phyloP scores from a whole-genome alignment of 2,113 vertebrate species.

The Procavia capensis region DNA sequence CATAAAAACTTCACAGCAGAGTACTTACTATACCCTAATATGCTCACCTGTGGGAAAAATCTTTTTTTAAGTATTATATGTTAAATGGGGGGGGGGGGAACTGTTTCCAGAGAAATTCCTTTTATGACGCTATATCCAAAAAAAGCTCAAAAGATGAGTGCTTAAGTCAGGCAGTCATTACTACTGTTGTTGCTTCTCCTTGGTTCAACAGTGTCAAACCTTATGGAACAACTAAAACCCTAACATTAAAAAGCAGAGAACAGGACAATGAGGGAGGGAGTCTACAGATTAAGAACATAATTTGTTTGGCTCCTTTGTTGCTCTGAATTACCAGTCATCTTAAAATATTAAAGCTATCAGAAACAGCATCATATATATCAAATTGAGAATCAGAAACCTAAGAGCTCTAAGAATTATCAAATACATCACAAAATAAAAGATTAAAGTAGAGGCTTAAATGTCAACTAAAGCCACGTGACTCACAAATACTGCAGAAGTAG shows the following conservation, averaged over 20 bases:
- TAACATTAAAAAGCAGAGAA: constrained; percentile 33
- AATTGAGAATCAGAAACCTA: constrained; percentile 8
- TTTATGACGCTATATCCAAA: constrained; percentile 33
- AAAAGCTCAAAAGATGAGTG: neutral
- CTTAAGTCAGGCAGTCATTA: neutral
- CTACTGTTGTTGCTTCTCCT: neutral
- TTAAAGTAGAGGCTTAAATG: neutral
- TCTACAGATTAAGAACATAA: neutral
- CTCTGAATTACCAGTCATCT: constrained; percentile 8
- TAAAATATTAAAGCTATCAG: neutral
- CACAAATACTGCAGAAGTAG: neutral
- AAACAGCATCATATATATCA: neutral
- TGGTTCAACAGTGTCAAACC: neutral
- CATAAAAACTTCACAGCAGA: no score
- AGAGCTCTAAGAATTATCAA: constrained; percentile 39
- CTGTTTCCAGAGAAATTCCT: constrained; percentile 21
- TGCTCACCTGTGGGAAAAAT: neutral
- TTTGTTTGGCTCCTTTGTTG: neutral
- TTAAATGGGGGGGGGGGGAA: neutral
- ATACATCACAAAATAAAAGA: constrained; percentile 25
- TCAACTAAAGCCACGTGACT: neutral
- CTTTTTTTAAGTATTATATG: neutral
- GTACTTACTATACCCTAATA: neutral
- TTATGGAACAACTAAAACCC: constrained; percentile 50
- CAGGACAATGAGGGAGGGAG: neutral